Evolutionary conservation across 2,113 vertebrate species (phyloP), one percentile per base, ranked within the genome.

Genomic region (Tenrec ecaudatus): DNA sequence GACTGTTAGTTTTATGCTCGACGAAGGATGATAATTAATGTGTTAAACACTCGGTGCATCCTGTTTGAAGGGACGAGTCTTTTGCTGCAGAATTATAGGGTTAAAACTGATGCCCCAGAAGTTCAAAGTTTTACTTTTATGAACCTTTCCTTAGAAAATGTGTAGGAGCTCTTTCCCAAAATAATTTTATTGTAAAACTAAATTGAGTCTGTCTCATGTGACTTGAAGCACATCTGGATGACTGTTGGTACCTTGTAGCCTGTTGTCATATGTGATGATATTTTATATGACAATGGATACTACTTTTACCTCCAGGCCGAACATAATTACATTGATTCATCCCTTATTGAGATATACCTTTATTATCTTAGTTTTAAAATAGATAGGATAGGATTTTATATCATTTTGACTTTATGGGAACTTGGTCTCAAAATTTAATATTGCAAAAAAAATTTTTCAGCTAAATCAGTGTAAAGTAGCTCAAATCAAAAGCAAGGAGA

Each of bases 21-120:
- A 96, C 97, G 97, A 97, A 97, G 96, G 96, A 97, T 95, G 93
- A 94, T 97, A 97, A 97, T 98, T 97, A 98, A 97, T 97, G 86
- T 93, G 96, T 95, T 97, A 97, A 97, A 94, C 94, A 89, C 83
- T 95, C 27, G 2, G 20, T 95, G 57, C 89, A 94, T 97, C 64
- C 23, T 91, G 94, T 96, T 96, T 69, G 47, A 68, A 93, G 83
- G 89, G 96, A 90, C 62, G 83, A 81, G 85, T 86, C 4, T 2
- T 53, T 95, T 92, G 89, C 82, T 91, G 53, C 82, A 90, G 27
- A 93, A 96, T 92, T 96, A 79, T 40, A 90, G 27, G 80, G 64
- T 16, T 92, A 3, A 22, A 92, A 86, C 69, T 86, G 20, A 31
- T 69, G 71, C 36, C 40, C 25, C 47, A 62, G 62, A 92, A 92